Percentiles rank a stretch among this genome's conserved stretches.
Conservation (phyloP, 2,797 vertebrate species). For the Monodelphis domestica region DNA sequence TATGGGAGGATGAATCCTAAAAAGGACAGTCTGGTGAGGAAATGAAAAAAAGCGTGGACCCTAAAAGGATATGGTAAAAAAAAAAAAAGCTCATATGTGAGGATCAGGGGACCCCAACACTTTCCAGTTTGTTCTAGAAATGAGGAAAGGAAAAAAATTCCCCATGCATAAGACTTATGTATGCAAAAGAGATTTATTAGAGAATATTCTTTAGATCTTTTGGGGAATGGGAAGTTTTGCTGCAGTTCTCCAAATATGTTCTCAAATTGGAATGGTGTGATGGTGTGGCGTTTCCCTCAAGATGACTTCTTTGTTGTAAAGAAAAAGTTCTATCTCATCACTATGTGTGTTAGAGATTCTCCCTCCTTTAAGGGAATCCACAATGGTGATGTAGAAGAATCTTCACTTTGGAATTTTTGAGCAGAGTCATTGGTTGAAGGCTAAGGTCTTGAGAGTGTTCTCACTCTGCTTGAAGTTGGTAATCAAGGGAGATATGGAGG, state of each 20-base stretch:
- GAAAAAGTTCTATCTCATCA: not conserved
- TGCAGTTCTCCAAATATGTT: not conserved
- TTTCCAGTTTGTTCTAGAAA: not conserved
- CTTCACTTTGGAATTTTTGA: not conserved
- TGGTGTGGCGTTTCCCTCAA: not conserved
- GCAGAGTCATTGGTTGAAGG: not conserved
- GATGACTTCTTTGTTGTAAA: not conserved
- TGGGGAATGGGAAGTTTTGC: not conserved
- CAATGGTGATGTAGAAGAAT: not conserved
- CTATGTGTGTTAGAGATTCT: not conserved
- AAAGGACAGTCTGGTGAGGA: not conserved
- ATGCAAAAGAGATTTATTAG: not conserved
- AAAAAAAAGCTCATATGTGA: not conserved
- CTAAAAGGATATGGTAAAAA: not conserved
- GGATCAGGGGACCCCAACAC: not conserved
- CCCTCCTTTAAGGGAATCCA: not conserved
- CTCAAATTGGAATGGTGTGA: not conserved
- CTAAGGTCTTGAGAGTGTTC: not conserved
- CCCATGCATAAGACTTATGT: too few relatives aligned
- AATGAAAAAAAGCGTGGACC: not conserved
- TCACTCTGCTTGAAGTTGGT: not conserved
- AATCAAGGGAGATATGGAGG: not conserved
- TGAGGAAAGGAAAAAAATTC: too few relatives aligned
- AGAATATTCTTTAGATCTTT: not conserved
- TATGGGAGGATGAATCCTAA: not conserved